Evolutionary conservation across 2,113 vertebrate genomes (phyloP), one percentile per base, ranked within the genome.

Genomic region (Turnix velox): DNA sequence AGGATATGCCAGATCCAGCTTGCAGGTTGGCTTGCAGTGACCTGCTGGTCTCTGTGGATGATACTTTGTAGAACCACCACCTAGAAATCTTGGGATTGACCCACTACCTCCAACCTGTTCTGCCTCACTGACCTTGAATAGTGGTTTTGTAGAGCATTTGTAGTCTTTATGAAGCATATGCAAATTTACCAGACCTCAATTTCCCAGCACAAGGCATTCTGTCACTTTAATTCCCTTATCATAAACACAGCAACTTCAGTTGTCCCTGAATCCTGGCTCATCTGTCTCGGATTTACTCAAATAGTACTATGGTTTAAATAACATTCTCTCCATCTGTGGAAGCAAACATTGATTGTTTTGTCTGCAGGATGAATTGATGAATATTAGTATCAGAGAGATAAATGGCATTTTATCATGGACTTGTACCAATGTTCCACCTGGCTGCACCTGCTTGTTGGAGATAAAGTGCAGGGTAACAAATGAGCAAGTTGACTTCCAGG

Each of bases 141-240:
- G 25, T n/a, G 55, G 35, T 42, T 83, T 83, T 93, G 66, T 89
- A 72, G 12, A 90, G 78, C 83, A 18, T 73, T 94, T 27, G 13
- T 30, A 20, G 33, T 65, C 78, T 91, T 77, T 54, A 42, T 49
- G 88, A 54, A 73, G 79, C 87, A 79, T 76, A 88, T 87, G 89
- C 84, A 96, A 92, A 93, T 86, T 81, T 85, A 30, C 14, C 40
- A 55, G 87, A 85, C 58, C 52, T 67, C 39, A 12, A 3, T 65
- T 45, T 83, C 57, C 67, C 84, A 88, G 66, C 84, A 87, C 74
- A 67, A 94, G 84, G 52, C 69, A 92, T 94, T 93, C 80, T 85
- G 77, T 52, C 43, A 37, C 58, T 91, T 71, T 87, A 95, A 96
- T 89, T 93, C 82, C 78, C 74, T 96, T 95, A 85, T 79, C 69